phyloP scores from a whole-genome alignment of 2,888 invertebrate genomes.

The Drosophila austrosaltans region DNA sequence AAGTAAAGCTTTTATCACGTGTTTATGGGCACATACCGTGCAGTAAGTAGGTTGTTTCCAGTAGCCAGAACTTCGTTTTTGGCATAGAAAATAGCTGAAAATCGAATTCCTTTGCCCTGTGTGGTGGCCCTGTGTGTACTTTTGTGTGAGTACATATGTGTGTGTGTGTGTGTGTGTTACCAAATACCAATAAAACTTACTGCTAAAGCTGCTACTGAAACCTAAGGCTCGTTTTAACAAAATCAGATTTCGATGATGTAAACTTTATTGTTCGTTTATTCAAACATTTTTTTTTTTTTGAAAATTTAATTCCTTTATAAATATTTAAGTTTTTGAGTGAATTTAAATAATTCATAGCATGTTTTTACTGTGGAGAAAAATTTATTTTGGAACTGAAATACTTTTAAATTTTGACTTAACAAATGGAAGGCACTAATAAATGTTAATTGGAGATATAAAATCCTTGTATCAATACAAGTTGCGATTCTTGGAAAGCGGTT shows the following conservation, averaged over 20 bases:
- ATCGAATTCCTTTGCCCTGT: conserved; percentile 64
- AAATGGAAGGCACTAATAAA: no score
- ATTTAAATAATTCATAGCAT: conserved; percentile 5
- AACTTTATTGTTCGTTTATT: conserved; percentile 3
- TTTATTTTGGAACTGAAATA: no score
- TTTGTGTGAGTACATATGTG: background rate
- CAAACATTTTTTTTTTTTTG: background rate
- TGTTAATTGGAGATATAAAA: no score
- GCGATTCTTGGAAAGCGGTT: no score
- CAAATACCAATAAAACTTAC: conserved; percentile 72
- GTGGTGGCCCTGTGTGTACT: conserved; percentile 45
- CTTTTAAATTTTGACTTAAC: no score
- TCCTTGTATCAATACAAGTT: no score
- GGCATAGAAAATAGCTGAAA: conserved; percentile 74
- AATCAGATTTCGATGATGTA: conserved; percentile 33
- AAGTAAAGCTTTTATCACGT: conserved; percentile 73
- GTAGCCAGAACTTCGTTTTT: conserved; percentile 56
- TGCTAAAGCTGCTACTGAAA: conserved; percentile 33
- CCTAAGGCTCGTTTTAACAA: conserved; percentile 13
- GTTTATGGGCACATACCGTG: conserved; percentile 48
- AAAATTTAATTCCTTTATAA: background rate
- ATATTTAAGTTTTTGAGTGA: conserved; percentile 12
- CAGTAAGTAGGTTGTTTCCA: conserved; percentile 64
- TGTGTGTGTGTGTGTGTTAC: conserved; percentile 17
- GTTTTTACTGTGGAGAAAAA: no score